Base-by-base conservation (phyloP, 2,113 vertebrate species). In the Psittacara wagleri region DNA sequence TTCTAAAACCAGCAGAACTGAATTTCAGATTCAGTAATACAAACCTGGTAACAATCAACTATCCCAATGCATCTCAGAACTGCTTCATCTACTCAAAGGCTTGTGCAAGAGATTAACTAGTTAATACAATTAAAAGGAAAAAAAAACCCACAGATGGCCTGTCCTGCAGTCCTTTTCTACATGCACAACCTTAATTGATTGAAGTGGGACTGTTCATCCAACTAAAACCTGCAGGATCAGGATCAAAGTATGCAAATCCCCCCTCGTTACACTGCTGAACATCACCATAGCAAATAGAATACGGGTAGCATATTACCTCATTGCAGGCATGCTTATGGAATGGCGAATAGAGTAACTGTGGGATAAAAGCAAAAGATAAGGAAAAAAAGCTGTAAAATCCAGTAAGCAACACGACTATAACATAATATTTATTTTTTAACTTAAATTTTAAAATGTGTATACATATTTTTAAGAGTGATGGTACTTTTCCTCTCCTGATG, bases 281-380 rank as follows among this genome's bases (percentile, higher is more conserved):
- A 84, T 72, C 66, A 64, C 23, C 73, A 46, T 55, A 92, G 70
- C 44, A 93, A 49, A 48, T 5, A 90, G 91, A 78, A 84, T 35
- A 67, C 12, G 68, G 61, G 88, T 69, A 52, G 68, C 70, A 44
- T 61, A 62, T 98, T 99, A 99, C 99, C 99, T 99, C 99, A 99
- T 99, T 20, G 99, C 97, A 91, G 99, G 99, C 99, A 99, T 99
- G 98, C 99, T 99, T 98, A 99, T 98, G 94, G 99, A 99, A 95
- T 99, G 99, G 89, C 98, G 99, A 96, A 99, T 98, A 96, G 99
- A 99, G 96, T 99, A 99, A 96, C 99, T 99, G 98, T 97, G 94
- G 98, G 94, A 91, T 83, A 97, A 98, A 97, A 98, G 98, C 97
- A 97, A 98, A 95, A 94, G 83, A 90, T 33, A 68, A 63, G 48